These are phyloP conservation scores for Hypothenemus hampei DNA, from an alignment of 1,140 invertebrate species.

Conservation along the genomic window DNA sequence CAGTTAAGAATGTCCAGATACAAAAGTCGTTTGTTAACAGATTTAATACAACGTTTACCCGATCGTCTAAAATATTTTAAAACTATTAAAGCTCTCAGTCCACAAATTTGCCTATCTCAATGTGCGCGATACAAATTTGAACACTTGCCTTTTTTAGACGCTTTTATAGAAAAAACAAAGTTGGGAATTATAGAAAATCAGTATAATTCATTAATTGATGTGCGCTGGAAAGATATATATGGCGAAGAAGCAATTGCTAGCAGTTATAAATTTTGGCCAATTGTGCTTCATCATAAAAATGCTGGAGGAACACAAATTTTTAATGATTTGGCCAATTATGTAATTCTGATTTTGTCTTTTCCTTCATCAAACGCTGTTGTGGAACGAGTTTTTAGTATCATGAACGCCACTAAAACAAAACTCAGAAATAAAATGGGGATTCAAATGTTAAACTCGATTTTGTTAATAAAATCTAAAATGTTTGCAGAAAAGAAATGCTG, in stretches of 20 bases:
- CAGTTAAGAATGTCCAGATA: no score
- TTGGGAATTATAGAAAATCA: not conserved
- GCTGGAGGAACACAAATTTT: not conserved
- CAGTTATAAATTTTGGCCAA: not conserved
- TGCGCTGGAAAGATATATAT: not conserved
- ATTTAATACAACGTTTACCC: not conserved
- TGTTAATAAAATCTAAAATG: not conserved
- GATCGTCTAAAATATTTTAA: not conserved
- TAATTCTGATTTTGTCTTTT: not conserved
- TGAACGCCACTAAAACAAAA: not conserved
- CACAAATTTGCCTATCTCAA: not conserved
- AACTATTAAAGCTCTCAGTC: not conserved
- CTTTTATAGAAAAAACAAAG: not conserved
- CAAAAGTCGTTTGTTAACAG: no score
- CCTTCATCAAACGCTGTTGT: slow-evolving; percentile 3
- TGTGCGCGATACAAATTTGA: not conserved
- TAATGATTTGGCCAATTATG: not conserved
- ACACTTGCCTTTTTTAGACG: not conserved
- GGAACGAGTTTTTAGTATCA: not conserved
- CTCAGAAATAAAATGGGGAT: not conserved
- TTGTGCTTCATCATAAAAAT: not conserved
- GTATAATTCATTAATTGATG: not conserved
- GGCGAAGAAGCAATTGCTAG: not conserved
- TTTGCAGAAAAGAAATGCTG: not conserved
- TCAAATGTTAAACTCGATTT: not conserved